A percentile compares a stretch with the other conserved stretches of the same genome.
phyloP scores from a whole-genome alignment of 2,797 vertebrate species.

The Trachops cirrhosus region DNA sequence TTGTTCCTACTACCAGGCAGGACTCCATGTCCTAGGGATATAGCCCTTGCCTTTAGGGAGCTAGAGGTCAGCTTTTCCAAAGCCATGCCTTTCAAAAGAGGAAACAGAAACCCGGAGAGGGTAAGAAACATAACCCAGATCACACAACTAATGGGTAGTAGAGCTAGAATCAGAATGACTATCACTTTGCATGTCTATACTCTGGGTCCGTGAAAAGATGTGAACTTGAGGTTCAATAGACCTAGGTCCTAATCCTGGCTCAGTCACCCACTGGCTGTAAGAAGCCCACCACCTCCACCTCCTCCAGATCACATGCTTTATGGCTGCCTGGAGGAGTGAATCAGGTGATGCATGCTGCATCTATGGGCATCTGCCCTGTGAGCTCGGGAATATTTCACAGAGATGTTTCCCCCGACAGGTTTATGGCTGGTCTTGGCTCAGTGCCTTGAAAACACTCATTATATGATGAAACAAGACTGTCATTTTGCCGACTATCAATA shows the following conservation, averaged over 20 bases:
- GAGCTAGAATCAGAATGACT: background rate
- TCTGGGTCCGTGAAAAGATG: background rate
- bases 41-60: background rate
- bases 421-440: conserved; percentile 61
- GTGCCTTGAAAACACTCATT: conserved; percentile 55
- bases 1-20: background rate
- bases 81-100: background rate
- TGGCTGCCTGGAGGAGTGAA: background rate
- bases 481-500: conserved; percentile 45
- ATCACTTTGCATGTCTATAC: background rate
- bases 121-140: background rate
- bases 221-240: background rate
- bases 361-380: background rate
- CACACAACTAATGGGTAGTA: background rate
- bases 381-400: conserved; percentile 43
- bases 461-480: conserved; percentile 60
- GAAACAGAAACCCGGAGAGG: background rate
- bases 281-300: background rate
- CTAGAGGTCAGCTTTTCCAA: background rate
- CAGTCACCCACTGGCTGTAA: background rate
- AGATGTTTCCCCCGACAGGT: conserved; percentile 45
- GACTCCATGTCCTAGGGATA: background rate
- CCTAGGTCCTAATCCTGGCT: background rate
- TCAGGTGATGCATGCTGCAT: background rate
- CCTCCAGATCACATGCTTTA: background rate